phyloP scores from a whole-genome alignment of 2,113 vertebrate genomes.

The Apaloderma vittatum region DNA sequence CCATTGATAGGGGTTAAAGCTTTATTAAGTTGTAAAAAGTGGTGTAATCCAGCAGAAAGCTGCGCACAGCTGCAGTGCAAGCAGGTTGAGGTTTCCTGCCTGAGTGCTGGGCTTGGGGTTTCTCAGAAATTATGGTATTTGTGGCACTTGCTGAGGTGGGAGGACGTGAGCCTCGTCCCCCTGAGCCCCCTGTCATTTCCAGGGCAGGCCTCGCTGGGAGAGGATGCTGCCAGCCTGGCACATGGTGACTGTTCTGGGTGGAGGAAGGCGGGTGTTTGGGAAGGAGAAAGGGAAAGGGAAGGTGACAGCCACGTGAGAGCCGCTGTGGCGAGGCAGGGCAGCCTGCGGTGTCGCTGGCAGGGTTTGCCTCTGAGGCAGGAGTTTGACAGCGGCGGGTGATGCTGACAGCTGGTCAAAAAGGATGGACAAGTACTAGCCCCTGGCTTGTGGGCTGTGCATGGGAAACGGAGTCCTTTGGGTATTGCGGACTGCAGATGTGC shows the following conservation, averaged over 20 bases:
- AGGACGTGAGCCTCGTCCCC: fast-evolving
- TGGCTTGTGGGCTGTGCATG: not conserved
- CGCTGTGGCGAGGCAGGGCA: not conserved
- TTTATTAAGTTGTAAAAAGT: constrained; percentile 64
- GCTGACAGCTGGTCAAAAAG: not conserved
- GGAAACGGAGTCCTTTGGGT: not conserved
- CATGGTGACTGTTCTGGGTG: fast-evolving
- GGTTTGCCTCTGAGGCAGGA: not conserved
- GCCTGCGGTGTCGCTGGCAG: not conserved
- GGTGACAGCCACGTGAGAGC: not conserved
- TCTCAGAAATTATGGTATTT: not conserved
- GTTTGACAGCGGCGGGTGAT: not conserved
- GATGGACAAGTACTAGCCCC: not conserved
- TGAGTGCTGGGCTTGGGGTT: not conserved
- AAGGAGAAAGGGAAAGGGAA: not conserved
- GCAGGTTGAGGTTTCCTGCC: constrained; percentile 50
- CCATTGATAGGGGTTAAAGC: constrained; percentile 47
- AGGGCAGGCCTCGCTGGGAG: not conserved
- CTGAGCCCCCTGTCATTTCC: fast-evolving
- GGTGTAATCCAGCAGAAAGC: constrained; percentile 63
- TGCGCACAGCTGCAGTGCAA: not conserved
- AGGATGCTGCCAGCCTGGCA: not conserved
- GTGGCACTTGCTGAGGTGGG: not conserved
- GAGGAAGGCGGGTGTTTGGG: not conserved
- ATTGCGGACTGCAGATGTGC: not conserved